Conservation (phyloP, 2,113 vertebrate species). For the rabbit (Oryctolagus cuniculus) region mOryCun1.1 NC_091434.1:67886001-67886500, state of each 20-base stretch:
- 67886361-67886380: neutral
- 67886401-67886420: neutral
- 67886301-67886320: neutral
- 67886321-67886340: neutral
- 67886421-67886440: neutral
- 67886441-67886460: neutral
- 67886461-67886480: neutral
- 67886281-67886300: neutral
- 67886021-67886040: neutral
- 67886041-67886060: neutral
- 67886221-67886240: neutral
- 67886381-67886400: neutral
- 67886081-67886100: neutral
- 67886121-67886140: neutral
- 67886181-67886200: neutral
- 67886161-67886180: neutral
- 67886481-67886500: neutral
- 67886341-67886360: neutral
- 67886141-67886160: neutral
- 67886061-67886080: neutral
- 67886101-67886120: neutral
- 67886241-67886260: neutral
- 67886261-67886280: neutral
- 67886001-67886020: neutral
- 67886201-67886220: neutral